Conservation (phyloP, 2,113 vertebrate species). For the Chloroceryle aenea region DNA sequence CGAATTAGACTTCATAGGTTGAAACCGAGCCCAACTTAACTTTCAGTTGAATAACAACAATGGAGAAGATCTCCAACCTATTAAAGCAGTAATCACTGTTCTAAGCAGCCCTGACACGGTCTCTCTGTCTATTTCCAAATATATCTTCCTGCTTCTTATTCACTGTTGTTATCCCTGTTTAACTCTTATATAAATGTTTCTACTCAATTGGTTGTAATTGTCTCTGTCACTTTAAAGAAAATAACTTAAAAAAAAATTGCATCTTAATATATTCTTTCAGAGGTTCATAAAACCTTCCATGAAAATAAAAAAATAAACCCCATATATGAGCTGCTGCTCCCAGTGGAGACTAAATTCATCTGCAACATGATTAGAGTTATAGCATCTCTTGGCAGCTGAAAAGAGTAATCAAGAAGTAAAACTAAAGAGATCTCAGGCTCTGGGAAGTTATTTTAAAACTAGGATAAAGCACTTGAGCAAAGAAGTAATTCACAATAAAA, state of each 20-base stretch:
- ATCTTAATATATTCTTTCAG: background rate
- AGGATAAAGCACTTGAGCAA: background rate
- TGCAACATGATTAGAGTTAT: background rate
- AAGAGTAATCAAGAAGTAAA: constrained; percentile 2
- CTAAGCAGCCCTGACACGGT: background rate
- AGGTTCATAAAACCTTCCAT: background rate
- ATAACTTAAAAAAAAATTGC: background rate
- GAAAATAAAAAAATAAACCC: background rate
- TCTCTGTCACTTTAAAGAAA: background rate
- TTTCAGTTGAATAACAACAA: background rate
- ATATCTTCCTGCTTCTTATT: background rate
- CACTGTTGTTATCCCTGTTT: background rate
- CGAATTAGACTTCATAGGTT: background rate
- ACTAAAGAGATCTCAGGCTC: background rate
- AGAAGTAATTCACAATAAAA: background rate
- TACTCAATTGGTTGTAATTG: background rate
- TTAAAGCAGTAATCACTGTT: background rate
- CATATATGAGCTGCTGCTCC: background rate
- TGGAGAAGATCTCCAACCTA: background rate
- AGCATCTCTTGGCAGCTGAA: background rate
- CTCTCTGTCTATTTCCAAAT: background rate
- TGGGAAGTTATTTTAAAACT: background rate
- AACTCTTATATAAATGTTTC: background rate
- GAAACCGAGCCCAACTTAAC: background rate
- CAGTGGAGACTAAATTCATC: background rate